phyloP scores from a whole-genome alignment of 2,888 invertebrate species.

The Adela reaumurella region DNA sequence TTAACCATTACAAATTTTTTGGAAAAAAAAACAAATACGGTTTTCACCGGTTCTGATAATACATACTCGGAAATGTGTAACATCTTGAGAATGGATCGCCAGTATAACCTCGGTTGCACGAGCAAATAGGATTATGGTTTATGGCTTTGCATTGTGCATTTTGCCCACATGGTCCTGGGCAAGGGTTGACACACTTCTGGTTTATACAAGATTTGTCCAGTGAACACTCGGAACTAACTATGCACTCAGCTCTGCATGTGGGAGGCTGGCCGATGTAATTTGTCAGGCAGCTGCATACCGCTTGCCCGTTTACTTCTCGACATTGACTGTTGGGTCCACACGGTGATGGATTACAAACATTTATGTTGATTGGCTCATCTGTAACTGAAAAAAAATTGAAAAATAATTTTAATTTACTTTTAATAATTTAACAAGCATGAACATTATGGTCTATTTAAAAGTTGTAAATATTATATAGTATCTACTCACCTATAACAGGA shows the following conservation, averaged over 20 bases:
- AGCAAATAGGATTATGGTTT: conserved; percentile 69
- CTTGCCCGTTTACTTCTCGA: conserved; percentile 53
- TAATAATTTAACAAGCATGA: too few species aligned
- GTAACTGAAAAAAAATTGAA: conserved; percentile 27
- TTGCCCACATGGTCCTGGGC: conserved; percentile 67
- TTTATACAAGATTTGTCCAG: conserved; percentile 62
- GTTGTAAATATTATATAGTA: background rate
- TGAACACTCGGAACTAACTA: conserved; percentile 63
- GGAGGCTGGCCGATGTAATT: conserved; percentile 67
- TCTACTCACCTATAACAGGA: conserved; percentile 31
- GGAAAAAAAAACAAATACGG: conserved; percentile 4
- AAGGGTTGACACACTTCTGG: conserved; percentile 69
- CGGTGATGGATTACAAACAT: conserved; percentile 55
- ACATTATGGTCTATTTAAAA: too few species aligned
- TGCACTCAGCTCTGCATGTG: conserved; percentile 64
- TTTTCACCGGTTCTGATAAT: background rate
- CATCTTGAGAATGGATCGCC: conserved; percentile 69
- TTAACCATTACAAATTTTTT: too few species aligned
- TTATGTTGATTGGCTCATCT: conserved; percentile 26
- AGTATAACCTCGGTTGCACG: conserved; percentile 57
- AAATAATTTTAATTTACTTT: background rate
- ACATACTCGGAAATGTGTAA: conserved; percentile 47
- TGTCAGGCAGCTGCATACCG: conserved; percentile 67
- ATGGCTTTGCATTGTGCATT: conserved; percentile 68
- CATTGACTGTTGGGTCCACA: conserved; percentile 64